Conservation (phyloP, 2,113 vertebrate species). For the Sterna hirundo region DNA sequence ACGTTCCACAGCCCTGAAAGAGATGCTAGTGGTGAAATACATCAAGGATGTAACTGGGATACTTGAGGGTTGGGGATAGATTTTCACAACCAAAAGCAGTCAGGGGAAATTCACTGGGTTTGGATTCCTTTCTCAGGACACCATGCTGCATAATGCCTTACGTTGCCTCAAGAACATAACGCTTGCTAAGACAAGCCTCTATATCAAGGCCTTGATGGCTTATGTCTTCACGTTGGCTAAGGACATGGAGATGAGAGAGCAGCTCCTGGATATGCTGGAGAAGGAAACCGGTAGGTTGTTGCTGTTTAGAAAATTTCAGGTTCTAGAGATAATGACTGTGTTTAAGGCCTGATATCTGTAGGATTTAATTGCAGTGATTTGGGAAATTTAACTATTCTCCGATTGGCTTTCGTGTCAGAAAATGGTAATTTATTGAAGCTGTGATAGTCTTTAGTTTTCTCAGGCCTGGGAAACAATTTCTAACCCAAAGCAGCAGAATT, state of each 20-base stretch:
- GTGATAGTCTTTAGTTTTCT: neutral
- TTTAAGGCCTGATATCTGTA: neutral
- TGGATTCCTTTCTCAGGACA: conserved; percentile 19
- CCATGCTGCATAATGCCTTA: conserved; percentile 43
- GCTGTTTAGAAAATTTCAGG: neutral
- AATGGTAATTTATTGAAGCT: neutral
- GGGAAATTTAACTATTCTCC: neutral
- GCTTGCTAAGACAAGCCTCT: conserved; percentile 14
- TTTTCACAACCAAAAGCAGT: neutral
- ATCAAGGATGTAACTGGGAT: neutral
- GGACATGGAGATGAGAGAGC: conserved; percentile 9
- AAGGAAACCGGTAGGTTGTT: conserved; percentile 19
- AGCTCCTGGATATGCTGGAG: conserved; percentile 32
- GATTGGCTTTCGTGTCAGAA: neutral
- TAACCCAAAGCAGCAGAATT: neutral
- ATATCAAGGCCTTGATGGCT: conserved; percentile 59
- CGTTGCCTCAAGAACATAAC: conserved; percentile 26
- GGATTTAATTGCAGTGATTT: neutral
- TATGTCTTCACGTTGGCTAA: conserved; percentile 52
- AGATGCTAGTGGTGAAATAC: neutral
- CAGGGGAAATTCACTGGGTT: neutral
- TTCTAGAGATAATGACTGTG: neutral
- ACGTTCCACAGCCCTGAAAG: neutral
- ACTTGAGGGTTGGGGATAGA: neutral
- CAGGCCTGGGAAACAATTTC: neutral